These are phyloP conservation scores for Carterocephalus palaemon DNA, from an alignment of 2,888 invertebrate genomes.

Conservation along the genomic window DNA sequence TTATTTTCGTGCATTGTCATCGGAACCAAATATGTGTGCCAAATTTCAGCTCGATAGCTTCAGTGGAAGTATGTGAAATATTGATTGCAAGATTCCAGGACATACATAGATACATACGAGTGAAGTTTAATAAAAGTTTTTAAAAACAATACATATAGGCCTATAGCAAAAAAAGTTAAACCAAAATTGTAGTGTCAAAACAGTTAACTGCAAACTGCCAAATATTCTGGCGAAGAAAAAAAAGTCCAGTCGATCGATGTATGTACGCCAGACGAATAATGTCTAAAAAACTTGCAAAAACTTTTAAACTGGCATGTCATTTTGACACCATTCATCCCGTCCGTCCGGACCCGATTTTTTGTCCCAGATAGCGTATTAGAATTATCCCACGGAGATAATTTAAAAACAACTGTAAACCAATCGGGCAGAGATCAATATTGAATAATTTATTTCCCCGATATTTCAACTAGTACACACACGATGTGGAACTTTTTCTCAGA, in stretches of 20 bases:
- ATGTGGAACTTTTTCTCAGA: constrained; percentile 49
- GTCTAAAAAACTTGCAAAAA: constrained; percentile 56
- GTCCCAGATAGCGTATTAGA: constrained; percentile 24
- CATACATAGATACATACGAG: no score
- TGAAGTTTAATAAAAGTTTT: no score
- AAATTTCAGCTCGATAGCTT: no score
- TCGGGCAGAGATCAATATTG: constrained; percentile 33
- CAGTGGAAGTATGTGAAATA: no score
- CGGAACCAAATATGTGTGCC: no score
- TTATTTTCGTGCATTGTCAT: no score
- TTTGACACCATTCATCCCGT: constrained; percentile 74
- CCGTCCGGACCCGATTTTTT: constrained; percentile 54
- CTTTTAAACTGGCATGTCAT: constrained; percentile 67
- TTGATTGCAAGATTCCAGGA: no score
- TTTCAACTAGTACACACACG: constrained; percentile 32
- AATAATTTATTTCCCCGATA: constrained; percentile 6
- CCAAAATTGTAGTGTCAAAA: no score
- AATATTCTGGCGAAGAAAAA: no score
- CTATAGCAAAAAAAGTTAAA: no score
- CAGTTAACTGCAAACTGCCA: no score
- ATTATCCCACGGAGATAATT: constrained; percentile 5
- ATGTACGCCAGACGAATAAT: constrained; percentile 17
- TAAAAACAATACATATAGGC: no score
- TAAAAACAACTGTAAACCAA: constrained; percentile 29
- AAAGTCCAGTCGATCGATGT: constrained; percentile 4